Evolutionary conservation across 23 tunicate genomes (phyloP), one percentile per base, ranked within the genome.

Genomic region (Ascidia mentula): DNA sequence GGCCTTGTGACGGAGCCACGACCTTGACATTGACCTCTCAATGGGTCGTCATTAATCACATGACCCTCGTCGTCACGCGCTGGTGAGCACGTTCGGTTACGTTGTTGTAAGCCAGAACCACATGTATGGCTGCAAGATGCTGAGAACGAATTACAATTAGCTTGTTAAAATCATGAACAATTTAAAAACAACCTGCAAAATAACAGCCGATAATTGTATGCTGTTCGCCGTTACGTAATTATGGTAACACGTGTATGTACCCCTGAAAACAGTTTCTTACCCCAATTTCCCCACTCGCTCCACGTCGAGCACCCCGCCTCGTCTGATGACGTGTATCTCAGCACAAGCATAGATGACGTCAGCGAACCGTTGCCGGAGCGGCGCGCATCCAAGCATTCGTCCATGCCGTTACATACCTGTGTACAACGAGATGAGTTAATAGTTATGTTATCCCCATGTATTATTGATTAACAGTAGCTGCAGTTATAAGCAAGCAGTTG

Each of bases 101-200:
- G 85, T 28, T 72, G 32, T 72, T 82, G 92, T 32, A 88, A 30
- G 18, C 86, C 92, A 20, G 87, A 88, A 18, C 92, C 92, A 60
- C 92, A 88, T 31, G 73, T 35, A 18, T 82, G 82, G 37, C 79
- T 82, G 40, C 92, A 88, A 33, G 60, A 1, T 6, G 87, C 92
- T 88, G 36, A 26, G 24, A 53, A 53, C 22, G 1, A 5, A 28
- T 42, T 3, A 53, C 65, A 9, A 53, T 53, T 53, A 9, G 15
- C 12, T 42, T 42, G 53, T 42, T 9, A 9, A 53, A n/a, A n/a
- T n/a, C n/a, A n/a, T n/a, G n/a, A n/a, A n/a, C n/a, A n/a, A n/a
- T n/a, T n/a, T n/a, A n/a, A n/a, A n/a, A n/a, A n/a, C n/a, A n/a
- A n/a, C n/a, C n/a, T n/a, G n/a, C n/a, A n/a, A n/a, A n/a, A n/a